Evolutionary conservation across 2,888 invertebrate species (phyloP).

Genomic region (Athalia circularis): DNA sequence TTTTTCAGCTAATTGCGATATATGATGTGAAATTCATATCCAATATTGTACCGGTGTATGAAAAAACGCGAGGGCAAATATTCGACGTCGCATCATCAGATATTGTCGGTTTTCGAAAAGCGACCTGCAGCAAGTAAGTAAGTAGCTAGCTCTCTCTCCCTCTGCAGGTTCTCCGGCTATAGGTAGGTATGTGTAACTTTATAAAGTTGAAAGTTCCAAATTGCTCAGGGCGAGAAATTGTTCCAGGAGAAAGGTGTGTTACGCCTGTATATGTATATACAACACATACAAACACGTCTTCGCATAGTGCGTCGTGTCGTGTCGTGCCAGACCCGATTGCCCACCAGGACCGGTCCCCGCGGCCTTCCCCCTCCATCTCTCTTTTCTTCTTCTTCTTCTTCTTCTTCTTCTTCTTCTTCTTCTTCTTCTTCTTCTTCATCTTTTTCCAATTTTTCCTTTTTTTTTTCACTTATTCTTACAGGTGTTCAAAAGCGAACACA

Average conservation of each 20-base stretch:
- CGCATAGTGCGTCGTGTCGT: too few relatives aligned
- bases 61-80: too few relatives aligned
- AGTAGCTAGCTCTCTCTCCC: too few relatives aligned
- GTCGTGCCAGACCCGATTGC: background rate
- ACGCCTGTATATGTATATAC: background rate
- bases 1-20: background rate
- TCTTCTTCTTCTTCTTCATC: too few relatives aligned
- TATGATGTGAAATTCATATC: background rate
- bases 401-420: too few relatives aligned
- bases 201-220: slow-evolving; percentile 47
- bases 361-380: background rate
- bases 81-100: too few relatives aligned
- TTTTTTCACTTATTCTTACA: too few relatives aligned
- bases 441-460: too few relatives aligned
- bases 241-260: slow-evolving; percentile 58
- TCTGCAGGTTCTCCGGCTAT: too few relatives aligned
- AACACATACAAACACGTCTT: background rate
- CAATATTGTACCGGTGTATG: background rate
- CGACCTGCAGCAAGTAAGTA: too few relatives aligned
- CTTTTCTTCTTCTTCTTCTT: background rate
- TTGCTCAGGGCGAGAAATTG: slow-evolving; percentile 60
- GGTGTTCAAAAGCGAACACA: too few relatives aligned
- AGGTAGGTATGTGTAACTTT: slow-evolving; percentile 6
- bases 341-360: slow-evolving; percentile 23
- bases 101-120: too few relatives aligned